These are phyloP conservation scores for Cinclus mexicanus DNA, from an alignment of 2,113 vertebrate species.

Conservation along the genomic window DNA sequence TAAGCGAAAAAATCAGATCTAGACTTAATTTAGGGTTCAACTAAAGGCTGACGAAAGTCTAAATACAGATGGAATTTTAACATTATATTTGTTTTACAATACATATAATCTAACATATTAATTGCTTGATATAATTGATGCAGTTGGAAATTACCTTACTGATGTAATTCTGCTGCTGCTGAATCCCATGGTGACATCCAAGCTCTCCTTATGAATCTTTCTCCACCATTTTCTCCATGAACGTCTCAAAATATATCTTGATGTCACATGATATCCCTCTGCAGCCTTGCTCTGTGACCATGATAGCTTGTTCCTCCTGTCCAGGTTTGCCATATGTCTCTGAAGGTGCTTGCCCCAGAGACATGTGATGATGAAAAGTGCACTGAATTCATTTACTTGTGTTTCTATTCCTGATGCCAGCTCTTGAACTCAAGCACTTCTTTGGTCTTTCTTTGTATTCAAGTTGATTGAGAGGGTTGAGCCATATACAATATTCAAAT, in stretches of 20 bases:
- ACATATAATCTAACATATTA: background rate
- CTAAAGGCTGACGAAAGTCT: background rate
- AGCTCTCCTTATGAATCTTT: background rate
- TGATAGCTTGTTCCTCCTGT: background rate
- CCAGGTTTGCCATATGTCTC: background rate
- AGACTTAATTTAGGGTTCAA: background rate
- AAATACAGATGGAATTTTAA: background rate
- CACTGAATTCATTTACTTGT: background rate
- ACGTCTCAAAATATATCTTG: background rate
- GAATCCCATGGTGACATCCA: background rate
- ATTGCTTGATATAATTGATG: background rate
- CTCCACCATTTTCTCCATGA: background rate
- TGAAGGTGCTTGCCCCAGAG: accelerated
- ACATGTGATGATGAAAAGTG: background rate
- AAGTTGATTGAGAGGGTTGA: constrained; percentile 46
- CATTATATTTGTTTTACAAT: background rate
- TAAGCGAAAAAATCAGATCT: background rate
- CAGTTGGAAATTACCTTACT: background rate
- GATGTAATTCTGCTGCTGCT: background rate
- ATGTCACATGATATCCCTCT: background rate
- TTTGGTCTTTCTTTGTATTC: constrained; percentile 7
- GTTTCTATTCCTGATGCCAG: background rate
- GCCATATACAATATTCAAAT: constrained; percentile 8
- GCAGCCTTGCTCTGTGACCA: background rate
- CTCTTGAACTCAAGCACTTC: background rate